phyloP scores from a whole-genome alignment of 2,797 vertebrate genomes.

The Sebastes kiyomatsui region DNA sequence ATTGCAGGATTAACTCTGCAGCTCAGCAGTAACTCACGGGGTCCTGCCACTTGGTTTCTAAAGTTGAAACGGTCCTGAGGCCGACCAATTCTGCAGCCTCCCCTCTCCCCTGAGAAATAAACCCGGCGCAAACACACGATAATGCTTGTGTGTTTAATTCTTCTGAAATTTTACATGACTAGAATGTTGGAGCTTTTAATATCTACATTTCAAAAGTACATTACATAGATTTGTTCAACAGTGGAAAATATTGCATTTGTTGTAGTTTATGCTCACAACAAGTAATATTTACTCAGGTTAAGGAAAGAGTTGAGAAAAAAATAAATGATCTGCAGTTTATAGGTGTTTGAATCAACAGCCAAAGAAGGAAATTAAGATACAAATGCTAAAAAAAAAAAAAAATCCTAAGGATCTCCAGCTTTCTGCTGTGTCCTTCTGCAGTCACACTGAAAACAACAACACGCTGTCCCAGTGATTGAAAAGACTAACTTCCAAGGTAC shows the following conservation, averaged over 20 bases:
- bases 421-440: neutral
- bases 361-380: neutral
- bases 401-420: neutral
- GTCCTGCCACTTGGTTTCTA: slow-evolving; percentile 6
- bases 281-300: neutral
- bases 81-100: neutral
- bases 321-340: neutral
- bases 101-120: neutral
- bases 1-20: slow-evolving; percentile 19
- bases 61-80: slow-evolving; percentile 5
- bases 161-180: neutral
- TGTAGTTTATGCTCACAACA: neutral
- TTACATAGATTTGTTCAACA: too few species aligned
- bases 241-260: too few species aligned
- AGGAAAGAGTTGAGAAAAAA: neutral
- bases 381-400: neutral
- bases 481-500: neutral
- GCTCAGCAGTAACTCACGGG: slow-evolving; percentile 10
- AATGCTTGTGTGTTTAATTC: neutral
- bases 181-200: neutral
- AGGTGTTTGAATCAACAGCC: neutral
- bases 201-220: neutral
- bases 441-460: neutral
- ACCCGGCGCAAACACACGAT: neutral
- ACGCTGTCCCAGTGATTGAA: too few species aligned